These are phyloP conservation scores for Arbacia lixula DNA, from an alignment of 53 echinoderm and acorn worm genomes.

Conservation along the genomic window DNA sequence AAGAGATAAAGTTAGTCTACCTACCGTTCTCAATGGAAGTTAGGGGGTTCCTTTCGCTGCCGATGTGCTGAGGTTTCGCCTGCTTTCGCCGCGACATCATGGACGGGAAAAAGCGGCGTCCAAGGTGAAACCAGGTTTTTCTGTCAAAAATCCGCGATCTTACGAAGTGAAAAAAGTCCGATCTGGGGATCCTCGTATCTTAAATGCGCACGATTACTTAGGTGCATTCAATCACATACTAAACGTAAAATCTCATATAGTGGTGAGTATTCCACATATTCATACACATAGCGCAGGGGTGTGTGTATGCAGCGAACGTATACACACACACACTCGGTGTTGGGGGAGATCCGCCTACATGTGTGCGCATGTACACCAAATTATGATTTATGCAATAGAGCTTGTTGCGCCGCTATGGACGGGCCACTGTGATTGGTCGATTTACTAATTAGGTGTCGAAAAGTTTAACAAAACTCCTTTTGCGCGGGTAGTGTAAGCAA, in stretches of 20 bases:
- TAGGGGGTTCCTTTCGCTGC: slow-evolving; percentile 79
- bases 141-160: slow-evolving; percentile 59
- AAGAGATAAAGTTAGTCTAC: slow-evolving; percentile 51
- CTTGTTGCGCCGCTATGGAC: slow-evolving; percentile 73
- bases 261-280: slow-evolving; percentile 69
- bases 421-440: slow-evolving; percentile 61
- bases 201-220: slow-evolving; percentile 62
- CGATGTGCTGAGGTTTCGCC: slow-evolving; percentile 93
- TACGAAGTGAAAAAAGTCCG: slow-evolving; percentile 44
- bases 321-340: slow-evolving; percentile 61
- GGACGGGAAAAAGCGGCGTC: slow-evolving; percentile 60
- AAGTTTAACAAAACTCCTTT: slow-evolving; percentile 70
- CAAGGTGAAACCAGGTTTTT: slow-evolving; percentile 61
- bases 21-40: slow-evolving; percentile 83
- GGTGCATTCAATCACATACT: slow-evolving; percentile 64
- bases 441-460: slow-evolving; percentile 92
- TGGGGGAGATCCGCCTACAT: slow-evolving; percentile 82
- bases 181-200: slow-evolving; percentile 53
- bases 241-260: slow-evolving; percentile 73
- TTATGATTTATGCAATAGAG: slow-evolving; percentile 97
- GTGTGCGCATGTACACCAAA: slow-evolving; percentile 93
- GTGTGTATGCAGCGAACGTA: slow-evolving; percentile 65
- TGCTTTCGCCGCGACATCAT: slow-evolving; percentile 95
- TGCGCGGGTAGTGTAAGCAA: slow-evolving; percentile 34
- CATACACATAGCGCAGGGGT: slow-evolving; percentile 71